phyloP scores from a whole-genome alignment of 2,113 vertebrate species.

The Baryphthengus martii region DNA sequence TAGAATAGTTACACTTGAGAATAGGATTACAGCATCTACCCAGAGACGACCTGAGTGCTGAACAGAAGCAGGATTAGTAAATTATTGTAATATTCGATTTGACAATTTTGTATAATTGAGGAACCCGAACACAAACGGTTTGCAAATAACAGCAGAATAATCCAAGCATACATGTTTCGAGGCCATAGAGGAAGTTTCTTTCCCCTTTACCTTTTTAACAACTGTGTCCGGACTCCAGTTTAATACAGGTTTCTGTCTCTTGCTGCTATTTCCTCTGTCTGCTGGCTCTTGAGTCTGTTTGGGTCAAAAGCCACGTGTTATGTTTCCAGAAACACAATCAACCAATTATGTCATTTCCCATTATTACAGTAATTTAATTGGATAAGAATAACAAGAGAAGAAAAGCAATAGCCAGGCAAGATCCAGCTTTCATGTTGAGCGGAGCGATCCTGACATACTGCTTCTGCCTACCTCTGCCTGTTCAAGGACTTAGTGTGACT shows the following conservation, averaged over 20 bases:
- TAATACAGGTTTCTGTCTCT: not conserved
- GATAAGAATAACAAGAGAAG: not conserved
- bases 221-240: not conserved
- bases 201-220: not conserved
- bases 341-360: slow-evolving; percentile 47
- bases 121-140: not conserved
- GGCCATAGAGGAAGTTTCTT: not conserved
- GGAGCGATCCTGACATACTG: not conserved
- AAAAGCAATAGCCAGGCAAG: not conserved
- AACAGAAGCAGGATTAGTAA: not conserved
- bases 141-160: not conserved
- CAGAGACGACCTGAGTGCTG: not conserved
- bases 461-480: not conserved
- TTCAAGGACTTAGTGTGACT: not conserved
- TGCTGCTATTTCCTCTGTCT: not conserved
- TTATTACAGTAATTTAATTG: slow-evolving; percentile 24
- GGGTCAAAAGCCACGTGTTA: not conserved
- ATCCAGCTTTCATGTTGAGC: not conserved
- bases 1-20: not conserved
- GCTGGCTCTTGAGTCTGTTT: not conserved
- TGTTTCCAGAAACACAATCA: slow-evolving; percentile 33
- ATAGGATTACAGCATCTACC: not conserved
- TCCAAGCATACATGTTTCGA: not conserved
- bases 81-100: not conserved
- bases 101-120: not conserved